Evolutionary conservation across 2,888 invertebrate genomes (phyloP).

Genomic region (Pharmacophagus antenor): DNA sequence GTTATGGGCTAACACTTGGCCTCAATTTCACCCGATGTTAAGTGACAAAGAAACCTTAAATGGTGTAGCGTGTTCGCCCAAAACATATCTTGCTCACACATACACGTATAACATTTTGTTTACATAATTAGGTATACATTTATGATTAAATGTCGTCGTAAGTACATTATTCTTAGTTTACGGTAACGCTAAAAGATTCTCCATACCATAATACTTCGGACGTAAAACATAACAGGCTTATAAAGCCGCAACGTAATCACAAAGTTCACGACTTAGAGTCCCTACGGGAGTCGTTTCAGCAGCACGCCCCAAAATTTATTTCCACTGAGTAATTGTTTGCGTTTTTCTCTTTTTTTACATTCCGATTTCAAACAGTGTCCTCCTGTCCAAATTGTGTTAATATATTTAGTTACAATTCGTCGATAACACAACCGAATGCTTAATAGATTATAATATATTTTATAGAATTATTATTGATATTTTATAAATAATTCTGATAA

Average conservation of each 20-base stretch:
- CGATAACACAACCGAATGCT: not conserved
- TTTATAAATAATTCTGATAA: too few relatives aligned
- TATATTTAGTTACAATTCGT: not conserved
- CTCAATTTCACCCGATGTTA: too few relatives aligned
- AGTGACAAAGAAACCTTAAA: too few relatives aligned
- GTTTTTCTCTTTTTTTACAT: slow-evolving; percentile 75
- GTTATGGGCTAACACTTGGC: too few relatives aligned
- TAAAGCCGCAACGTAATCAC: slow-evolving; percentile 76
- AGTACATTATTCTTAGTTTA: slow-evolving; percentile 8
- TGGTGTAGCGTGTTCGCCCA: too few relatives aligned
- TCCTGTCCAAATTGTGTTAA: not conserved
- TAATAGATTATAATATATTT: too few relatives aligned
- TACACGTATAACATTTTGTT: not conserved
- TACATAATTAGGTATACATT: not conserved
- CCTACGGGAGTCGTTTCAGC: slow-evolving; percentile 66
- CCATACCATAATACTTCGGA: slow-evolving; percentile 50
- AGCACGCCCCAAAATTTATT: slow-evolving; percentile 77
- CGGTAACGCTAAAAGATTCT: slow-evolving; percentile 17
- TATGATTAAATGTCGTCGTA: not conserved
- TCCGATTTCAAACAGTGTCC: slow-evolving; percentile 7
- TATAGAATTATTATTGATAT: too few relatives aligned
- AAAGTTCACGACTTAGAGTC: slow-evolving; percentile 60
- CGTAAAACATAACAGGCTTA: slow-evolving; percentile 79
- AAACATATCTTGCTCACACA: too few relatives aligned
- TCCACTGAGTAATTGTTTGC: slow-evolving; percentile 75